Percentiles rank a stretch among this genome's conserved stretches.
phyloP scores from a whole-genome alignment of 2,797 vertebrate genomes.

The Alosa sapidissima region DNA sequence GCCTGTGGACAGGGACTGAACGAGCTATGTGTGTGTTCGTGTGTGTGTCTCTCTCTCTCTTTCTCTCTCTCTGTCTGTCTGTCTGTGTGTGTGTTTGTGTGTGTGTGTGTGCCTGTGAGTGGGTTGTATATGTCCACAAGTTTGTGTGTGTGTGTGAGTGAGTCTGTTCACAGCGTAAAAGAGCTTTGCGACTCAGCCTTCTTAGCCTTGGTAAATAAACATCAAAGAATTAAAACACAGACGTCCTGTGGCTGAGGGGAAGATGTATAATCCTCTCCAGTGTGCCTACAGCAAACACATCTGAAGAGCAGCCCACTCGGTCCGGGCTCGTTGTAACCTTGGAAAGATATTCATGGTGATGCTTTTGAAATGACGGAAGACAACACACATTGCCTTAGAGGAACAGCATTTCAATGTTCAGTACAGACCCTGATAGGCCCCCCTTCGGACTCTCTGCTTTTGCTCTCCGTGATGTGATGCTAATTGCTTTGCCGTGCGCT shows the following conservation, averaged over 20 bases:
- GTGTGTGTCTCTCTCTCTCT: background rate
- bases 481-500: background rate
- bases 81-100: constrained; percentile 35
- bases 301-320: background rate
- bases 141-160: constrained; percentile 31
- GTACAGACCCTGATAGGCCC: background rate
- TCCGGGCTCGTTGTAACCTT: background rate
- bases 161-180: background rate
- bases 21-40: background rate
- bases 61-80: background rate
- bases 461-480: background rate
- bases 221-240: background rate
- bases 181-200: background rate
- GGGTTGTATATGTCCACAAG: constrained; percentile 43
- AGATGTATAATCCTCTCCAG: background rate
- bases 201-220: background rate
- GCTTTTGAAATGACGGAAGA: background rate
- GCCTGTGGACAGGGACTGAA: no score
- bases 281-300: background rate
- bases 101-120: constrained; percentile 47
- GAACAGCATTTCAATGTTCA: background rate
- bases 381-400: background rate
- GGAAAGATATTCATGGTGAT: background rate
- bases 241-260: background rate
- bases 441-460: background rate